A percentile compares a stretch with the other conserved stretches of the same genome.
Evolutionary conservation across 2,113 vertebrate genomes (phyloP).

Genomic region (Terrapene triunguis): DNA sequence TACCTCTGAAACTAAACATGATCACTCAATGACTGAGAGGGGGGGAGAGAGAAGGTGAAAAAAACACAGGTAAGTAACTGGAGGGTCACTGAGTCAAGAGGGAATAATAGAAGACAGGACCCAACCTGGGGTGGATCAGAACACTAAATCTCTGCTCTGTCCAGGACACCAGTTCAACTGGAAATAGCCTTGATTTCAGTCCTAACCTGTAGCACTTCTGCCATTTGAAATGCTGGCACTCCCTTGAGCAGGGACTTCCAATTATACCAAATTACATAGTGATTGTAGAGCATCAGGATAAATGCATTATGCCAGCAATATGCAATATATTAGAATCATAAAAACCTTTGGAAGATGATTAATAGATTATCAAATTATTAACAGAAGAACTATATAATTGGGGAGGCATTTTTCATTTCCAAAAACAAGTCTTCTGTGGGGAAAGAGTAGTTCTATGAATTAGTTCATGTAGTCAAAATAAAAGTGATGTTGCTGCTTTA

Average conservation of each 20-base stretch:
- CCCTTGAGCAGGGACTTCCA: slow-evolving; percentile 46
- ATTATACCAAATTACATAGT: slow-evolving; percentile 64
- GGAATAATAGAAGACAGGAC: background rate
- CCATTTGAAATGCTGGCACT: slow-evolving; percentile 52
- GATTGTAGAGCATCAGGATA: slow-evolving; percentile 60
- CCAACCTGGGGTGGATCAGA: background rate
- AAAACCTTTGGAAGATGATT: slow-evolving; percentile 41
- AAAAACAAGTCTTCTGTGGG: slow-evolving; percentile 1
- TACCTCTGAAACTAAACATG: background rate
- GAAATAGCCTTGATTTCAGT: slow-evolving; percentile 12
- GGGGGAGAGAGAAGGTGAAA: background rate
- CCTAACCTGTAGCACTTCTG: background rate
- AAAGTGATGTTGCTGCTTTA: slow-evolving; percentile 46
- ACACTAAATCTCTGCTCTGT: background rate
- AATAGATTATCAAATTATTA: slow-evolving; percentile 38
- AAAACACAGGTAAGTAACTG: background rate
- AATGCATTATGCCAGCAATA: slow-evolving; percentile 46
- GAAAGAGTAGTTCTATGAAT: background rate
- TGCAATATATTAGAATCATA: slow-evolving; percentile 55
- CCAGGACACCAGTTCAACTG: background rate
- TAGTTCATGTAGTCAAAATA: background rate
- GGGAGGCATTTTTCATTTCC: slow-evolving; percentile 45
- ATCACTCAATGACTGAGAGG: background rate
- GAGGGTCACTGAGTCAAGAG: background rate
- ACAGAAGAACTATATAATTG: background rate